Evolutionary conservation across 1,140 invertebrate species (phyloP).

Genomic region (Teleopsis dalmanni): DNA sequence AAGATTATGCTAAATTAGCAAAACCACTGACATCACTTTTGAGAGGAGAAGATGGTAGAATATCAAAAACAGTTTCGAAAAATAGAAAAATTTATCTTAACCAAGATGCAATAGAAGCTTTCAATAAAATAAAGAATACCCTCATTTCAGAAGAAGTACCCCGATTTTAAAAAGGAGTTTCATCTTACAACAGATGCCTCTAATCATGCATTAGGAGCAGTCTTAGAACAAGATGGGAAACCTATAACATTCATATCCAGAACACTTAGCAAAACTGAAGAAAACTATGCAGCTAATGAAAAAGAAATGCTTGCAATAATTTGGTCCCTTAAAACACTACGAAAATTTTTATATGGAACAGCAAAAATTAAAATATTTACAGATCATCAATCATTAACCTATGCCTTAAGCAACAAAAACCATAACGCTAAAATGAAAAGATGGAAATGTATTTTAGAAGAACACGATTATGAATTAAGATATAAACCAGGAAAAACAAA

Average conservation of each 20-base stretch:
- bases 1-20: constrained; percentile 29
- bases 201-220: constrained; percentile 38
- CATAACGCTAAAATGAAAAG: too few species aligned
- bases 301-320: constrained; percentile 34
- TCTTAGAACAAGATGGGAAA: constrained; percentile 24
- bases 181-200: constrained; percentile 28
- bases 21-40: constrained; percentile 22
- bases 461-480: constrained; percentile 34
- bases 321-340: constrained; percentile 38
- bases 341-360: constrained; percentile 24
- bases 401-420: too few species aligned
- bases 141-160: constrained; percentile 17
- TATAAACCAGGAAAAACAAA: too few species aligned
- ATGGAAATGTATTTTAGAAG: constrained; percentile 22
- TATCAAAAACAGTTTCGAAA: constrained; percentile 5
- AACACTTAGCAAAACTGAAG: too few species aligned
- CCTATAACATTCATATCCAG: too few species aligned
- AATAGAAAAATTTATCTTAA: constrained; percentile 3
- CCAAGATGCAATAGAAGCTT: constrained; percentile 5
- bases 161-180: constrained; percentile 30
- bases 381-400: too few species aligned
- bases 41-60: constrained; percentile 8
- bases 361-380: too few species aligned
- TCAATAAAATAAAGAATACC: constrained; percentile 10
- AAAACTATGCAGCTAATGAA: too few species aligned